phyloP scores from a whole-genome alignment of 2,797 vertebrate species.

The Syndactyla subalaris region DNA sequence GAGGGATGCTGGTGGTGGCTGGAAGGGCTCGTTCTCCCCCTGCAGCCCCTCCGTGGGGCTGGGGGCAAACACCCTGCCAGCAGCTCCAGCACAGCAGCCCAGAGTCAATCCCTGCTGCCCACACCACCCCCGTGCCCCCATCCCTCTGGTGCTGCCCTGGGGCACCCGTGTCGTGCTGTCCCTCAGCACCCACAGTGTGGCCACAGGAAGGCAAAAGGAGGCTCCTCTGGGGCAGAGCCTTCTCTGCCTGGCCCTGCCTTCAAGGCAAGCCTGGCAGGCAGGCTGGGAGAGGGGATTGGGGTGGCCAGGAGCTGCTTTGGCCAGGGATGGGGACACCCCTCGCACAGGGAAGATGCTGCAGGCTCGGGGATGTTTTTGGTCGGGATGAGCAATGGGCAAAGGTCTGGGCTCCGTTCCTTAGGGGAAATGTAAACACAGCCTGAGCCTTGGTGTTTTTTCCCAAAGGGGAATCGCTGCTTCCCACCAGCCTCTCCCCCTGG shows the following conservation, averaged over 20 bases:
- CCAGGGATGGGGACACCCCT: background rate
- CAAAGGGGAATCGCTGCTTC: background rate
- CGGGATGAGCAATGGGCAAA: fast-evolving
- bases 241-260: background rate
- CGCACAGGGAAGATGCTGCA: fast-evolving
- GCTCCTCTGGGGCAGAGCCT: background rate
- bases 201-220: fast-evolving
- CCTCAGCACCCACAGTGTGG: background rate
- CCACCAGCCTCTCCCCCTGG: background rate
- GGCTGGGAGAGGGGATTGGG: background rate
- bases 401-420: background rate
- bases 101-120: background rate
- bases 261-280: background rate
- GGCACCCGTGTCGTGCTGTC: fast-evolving
- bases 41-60: background rate
- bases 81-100: background rate
- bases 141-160: too few relatives aligned
- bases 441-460: background rate
- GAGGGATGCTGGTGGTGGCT: background rate
- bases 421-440: background rate
- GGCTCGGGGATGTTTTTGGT: background rate
- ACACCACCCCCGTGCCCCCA: fast-evolving
- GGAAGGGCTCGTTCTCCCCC: background rate
- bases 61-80: fast-evolving
- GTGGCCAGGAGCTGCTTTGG: background rate